phyloP scores from a whole-genome alignment of 1,140 invertebrate species.

The Acromyrmex charruanus region DNA sequence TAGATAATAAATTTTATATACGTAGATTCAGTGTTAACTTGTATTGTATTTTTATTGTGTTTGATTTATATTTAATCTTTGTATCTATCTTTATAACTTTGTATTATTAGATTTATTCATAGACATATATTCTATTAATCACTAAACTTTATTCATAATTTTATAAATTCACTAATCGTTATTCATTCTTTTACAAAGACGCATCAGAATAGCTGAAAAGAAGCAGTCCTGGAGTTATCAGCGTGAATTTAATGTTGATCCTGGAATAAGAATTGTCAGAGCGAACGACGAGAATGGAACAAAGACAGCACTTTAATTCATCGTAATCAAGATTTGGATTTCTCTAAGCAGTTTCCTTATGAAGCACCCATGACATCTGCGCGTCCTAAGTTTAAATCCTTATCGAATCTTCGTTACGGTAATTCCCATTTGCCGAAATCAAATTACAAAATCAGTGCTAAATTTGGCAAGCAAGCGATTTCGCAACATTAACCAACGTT shows the following conservation, averaged over 20 bases:
- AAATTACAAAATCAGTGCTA: not conserved
- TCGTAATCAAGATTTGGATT: not conserved
- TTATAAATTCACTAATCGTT: conserved; percentile 6
- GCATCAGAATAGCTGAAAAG: not conserved
- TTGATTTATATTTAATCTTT: no score
- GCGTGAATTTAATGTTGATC: not conserved
- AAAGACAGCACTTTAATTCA: not conserved
- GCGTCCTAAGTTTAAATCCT: conserved; percentile 14
- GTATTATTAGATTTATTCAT: not conserved
- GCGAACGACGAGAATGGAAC: conserved; percentile 12
- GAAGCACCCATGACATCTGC: not conserved
- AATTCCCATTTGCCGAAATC: not conserved
- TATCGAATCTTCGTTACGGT: not conserved
- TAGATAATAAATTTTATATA: no score
- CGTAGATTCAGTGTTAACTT: no score
- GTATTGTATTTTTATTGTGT: no score
- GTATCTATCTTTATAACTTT: not conserved
- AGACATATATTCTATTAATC: no score
- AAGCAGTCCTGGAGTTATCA: conserved; percentile 27
- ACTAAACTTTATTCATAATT: conserved; percentile 14
- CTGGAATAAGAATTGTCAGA: conserved; percentile 20
- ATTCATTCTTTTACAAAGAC: conserved; percentile 25
- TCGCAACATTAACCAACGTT: not conserved
- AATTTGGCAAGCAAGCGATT: conserved; percentile 1
- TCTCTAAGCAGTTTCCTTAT: not conserved